Conservation (phyloP, 2,888 invertebrate species). For the Andrena bicolor region DNA sequence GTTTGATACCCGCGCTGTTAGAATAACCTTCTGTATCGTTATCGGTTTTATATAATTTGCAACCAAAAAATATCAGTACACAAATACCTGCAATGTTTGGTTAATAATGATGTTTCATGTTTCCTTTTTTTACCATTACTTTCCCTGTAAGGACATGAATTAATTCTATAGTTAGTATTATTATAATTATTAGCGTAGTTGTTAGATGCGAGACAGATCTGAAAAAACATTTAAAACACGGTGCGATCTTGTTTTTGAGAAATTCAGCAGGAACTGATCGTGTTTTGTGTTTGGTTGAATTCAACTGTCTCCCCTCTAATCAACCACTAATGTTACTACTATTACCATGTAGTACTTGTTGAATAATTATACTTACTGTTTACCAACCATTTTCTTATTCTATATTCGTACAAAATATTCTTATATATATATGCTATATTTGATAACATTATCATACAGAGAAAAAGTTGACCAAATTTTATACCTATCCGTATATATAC, state of each 20-base stretch:
- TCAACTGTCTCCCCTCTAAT: slow-evolving; percentile 70
- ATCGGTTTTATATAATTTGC: slow-evolving; percentile 66
- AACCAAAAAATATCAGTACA: slow-evolving; percentile 73
- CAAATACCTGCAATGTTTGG: slow-evolving; percentile 67
- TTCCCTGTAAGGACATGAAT: slow-evolving; percentile 63
- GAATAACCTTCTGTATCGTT: slow-evolving; percentile 65
- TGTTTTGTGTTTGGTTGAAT: slow-evolving; percentile 45
- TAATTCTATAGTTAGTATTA: slow-evolving; percentile 68
- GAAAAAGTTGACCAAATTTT: slow-evolving; percentile 78
- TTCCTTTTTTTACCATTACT: slow-evolving; percentile 56
- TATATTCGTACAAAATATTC: slow-evolving; percentile 79
- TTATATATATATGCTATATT: slow-evolving; percentile 69
- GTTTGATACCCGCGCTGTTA: slow-evolving; percentile 60
- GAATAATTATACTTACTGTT: slow-evolving; percentile 83
- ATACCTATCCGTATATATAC: slow-evolving; percentile 64
- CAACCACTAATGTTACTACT: slow-evolving; percentile 78
- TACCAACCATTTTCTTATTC: slow-evolving; percentile 76
- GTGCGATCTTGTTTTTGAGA: slow-evolving; percentile 24
- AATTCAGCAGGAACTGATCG: slow-evolving; percentile 31
- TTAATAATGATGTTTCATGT: slow-evolving; percentile 64
- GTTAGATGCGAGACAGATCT: slow-evolving; percentile 59
- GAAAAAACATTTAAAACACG: slow-evolving; percentile 26
- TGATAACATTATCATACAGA: slow-evolving; percentile 73
- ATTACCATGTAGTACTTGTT: slow-evolving; percentile 81
- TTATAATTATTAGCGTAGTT: slow-evolving; percentile 69